phyloP scores from a whole-genome alignment of 2,113 vertebrate genomes.

The Suncus etruscus region DNA sequence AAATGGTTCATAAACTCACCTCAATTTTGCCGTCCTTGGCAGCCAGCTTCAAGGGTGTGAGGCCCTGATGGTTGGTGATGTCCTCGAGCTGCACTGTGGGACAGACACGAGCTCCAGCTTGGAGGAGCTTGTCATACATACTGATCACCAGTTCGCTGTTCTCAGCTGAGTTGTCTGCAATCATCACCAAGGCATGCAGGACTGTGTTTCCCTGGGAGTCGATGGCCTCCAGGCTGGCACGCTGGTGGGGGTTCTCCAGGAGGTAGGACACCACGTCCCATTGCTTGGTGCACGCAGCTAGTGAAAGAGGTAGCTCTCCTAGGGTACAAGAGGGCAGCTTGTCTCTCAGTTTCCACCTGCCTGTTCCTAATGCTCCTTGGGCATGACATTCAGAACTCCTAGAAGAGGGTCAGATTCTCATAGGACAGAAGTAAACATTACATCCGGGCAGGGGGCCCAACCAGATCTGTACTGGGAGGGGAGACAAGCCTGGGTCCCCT shows the following conservation, averaged over 20 bases:
- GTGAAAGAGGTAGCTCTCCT: slow-evolving; percentile 96
- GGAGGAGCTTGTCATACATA: slow-evolving; percentile 93
- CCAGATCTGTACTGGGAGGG: background rate
- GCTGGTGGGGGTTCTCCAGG: slow-evolving; percentile 88
- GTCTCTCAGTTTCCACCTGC: background rate
- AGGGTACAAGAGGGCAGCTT: slow-evolving; percentile 3
- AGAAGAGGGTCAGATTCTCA: background rate
- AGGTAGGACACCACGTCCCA: slow-evolving; percentile 92
- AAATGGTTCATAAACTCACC: slow-evolving; percentile 80
- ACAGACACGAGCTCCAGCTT: slow-evolving; percentile 83
- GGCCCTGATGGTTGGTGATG: slow-evolving; percentile 88
- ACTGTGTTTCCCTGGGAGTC: slow-evolving; percentile 95
- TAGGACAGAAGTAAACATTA: background rate
- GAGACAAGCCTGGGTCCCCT: accelerated
- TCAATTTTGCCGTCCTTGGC: slow-evolving; percentile 94
- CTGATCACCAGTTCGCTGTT: slow-evolving; percentile 91
- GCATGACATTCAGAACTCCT: background rate
- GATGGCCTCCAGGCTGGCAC: slow-evolving; percentile 83
- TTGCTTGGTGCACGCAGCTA: slow-evolving; percentile 97
- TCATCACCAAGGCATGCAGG: slow-evolving; percentile 93
- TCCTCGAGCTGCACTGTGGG: slow-evolving; percentile 90
- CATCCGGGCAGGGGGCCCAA: background rate
- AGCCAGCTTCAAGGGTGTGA: slow-evolving; percentile 94
- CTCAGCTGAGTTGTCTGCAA: slow-evolving; percentile 91
- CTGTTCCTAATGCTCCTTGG: background rate